Base-by-base conservation (phyloP, 2,113 vertebrate genomes). In the Enhydra lutris region DNA sequence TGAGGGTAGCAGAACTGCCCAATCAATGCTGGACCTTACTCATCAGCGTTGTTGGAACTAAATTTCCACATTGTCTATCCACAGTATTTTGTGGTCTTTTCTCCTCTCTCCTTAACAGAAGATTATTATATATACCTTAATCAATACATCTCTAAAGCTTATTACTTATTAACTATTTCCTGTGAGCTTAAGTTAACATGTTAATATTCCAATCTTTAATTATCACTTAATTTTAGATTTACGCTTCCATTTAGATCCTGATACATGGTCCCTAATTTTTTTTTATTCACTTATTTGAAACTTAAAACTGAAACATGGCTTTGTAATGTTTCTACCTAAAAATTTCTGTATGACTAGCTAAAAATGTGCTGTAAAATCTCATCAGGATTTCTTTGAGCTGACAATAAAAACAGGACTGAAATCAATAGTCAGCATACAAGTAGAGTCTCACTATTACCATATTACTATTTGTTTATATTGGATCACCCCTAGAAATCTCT, bases 381-480 rank as follows among this genome's bases (percentile, higher is more conserved):
- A 67, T 86, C 11, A 78, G 85, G 52, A 79, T 79, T 79, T 95
- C 52, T 91, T 57, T 42, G 42, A 34, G n/a, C 21, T 93, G 57
- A 84, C 67, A 93, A 14, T 55, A 73, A 82, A 83, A 91, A 74
- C 1, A 88, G 8, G 29, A 39, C 9, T 67, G 29, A 52, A 87
- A 61, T 91, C 47, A 78, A 69, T 26, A 83, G 61, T 93, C 89
- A 83, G 52, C 69, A 74, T 52, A 82, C 24, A 6, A 86, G 59
- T 57, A 45, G 78, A 88, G 14, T 47, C 84, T 96, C 93, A 76
- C 65, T 84, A 71, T 61, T 84, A 93, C 86, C 18, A 61, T n/a
- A 84, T 80, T 91, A 42, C 26, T 83, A 65, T 50, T 95, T 97
- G 61, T 79, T 96, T 97, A 39, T 84, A 83, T 84, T 93, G 86